Percentiles rank a stretch among this genome's conserved stretches.
phyloP scores from a whole-genome alignment of 2,888 invertebrate genomes.

The Noctua janthina region DNA sequence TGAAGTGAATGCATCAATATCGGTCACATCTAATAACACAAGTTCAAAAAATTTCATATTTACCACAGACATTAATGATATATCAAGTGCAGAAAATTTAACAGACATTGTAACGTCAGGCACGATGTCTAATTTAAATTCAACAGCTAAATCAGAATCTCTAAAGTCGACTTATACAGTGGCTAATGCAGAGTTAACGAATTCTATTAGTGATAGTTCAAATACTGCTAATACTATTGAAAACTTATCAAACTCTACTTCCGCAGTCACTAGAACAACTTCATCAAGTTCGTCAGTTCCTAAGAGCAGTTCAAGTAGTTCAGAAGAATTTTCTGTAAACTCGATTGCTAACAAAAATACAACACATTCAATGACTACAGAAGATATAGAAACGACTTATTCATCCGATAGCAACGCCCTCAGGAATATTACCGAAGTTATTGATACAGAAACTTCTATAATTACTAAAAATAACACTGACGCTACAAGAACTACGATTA shows the following conservation, averaged over 20 bases:
- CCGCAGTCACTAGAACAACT: background rate
- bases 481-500: slow-evolving; percentile 24
- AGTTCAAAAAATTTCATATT: slow-evolving; percentile 7
- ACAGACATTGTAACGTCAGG: slow-evolving; percentile 39
- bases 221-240: slow-evolving; percentile 48
- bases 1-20: slow-evolving; percentile 1
- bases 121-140: slow-evolving; percentile 39
- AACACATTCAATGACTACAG: slow-evolving; percentile 13
- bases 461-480: slow-evolving; percentile 49
- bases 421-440: slow-evolving; percentile 49
- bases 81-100: slow-evolving; percentile 22
- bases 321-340: slow-evolving; percentile 24
- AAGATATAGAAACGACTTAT: slow-evolving; percentile 51
- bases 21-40: slow-evolving; percentile 26
- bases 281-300: slow-evolving; percentile 45
- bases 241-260: slow-evolving; percentile 44
- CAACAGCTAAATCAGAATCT: slow-evolving; percentile 41
- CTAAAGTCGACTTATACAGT: slow-evolving; percentile 23
- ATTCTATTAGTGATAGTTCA: slow-evolving; percentile 34
- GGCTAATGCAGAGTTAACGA: background rate
- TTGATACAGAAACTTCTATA: slow-evolving; percentile 39
- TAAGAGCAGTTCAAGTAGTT: slow-evolving; percentile 37
- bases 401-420: slow-evolving; percentile 36
- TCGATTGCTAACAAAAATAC: slow-evolving; percentile 37
- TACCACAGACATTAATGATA: slow-evolving; percentile 12